A percentile compares a stretch with the other conserved stretches of the same genome.
Conservation (phyloP, 2,888 invertebrate species). For the Polia nebulosa region DNA sequence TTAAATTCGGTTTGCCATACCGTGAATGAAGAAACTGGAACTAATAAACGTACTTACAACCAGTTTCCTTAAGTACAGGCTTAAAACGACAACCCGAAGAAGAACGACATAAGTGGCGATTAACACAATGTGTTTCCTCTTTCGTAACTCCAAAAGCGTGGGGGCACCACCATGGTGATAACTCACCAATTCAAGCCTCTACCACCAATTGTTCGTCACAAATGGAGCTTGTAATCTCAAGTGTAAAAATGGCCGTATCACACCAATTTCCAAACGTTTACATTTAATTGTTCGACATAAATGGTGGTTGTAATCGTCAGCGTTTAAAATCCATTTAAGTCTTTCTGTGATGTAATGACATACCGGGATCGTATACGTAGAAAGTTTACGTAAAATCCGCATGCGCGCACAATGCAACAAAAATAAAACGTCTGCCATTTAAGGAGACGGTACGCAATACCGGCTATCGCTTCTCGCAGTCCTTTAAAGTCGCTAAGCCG, state of each 20-base stretch:
- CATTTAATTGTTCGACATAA: slow-evolving; percentile 66
- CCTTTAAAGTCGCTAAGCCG: slow-evolving; percentile 85
- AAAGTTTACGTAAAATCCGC: slow-evolving; percentile 80
- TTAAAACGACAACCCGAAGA: slow-evolving; percentile 8
- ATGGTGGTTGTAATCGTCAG: slow-evolving; percentile 60
- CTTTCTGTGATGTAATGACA: slow-evolving; percentile 64
- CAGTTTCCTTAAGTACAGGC: slow-evolving; percentile 19
- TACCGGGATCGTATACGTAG: slow-evolving; percentile 69
- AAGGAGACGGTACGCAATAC: slow-evolving; percentile 80
- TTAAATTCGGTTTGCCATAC: slow-evolving; percentile 27
- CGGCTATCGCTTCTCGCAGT: slow-evolving; percentile 79
- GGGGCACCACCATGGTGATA: slow-evolving; percentile 24
- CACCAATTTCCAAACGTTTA: slow-evolving; percentile 58
- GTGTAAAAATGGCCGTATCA: slow-evolving; percentile 62
- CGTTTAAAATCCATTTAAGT: slow-evolving; percentile 65
- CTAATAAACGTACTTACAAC: background rate
- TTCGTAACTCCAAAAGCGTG: slow-evolving; percentile 35
- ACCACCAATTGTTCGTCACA: slow-evolving; percentile 61
- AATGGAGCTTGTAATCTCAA: slow-evolving; percentile 55
- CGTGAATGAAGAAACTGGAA: slow-evolving; percentile 31
- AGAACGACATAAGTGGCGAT: slow-evolving; percentile 10
- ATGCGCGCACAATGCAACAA: slow-evolving; percentile 79
- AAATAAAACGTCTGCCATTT: slow-evolving; percentile 82
- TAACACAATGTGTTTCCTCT: slow-evolving; percentile 36
- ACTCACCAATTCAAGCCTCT: slow-evolving; percentile 45